phyloP scores from a whole-genome alignment of 2,113 vertebrate species.

The Rhizomys pruinosus region DNA sequence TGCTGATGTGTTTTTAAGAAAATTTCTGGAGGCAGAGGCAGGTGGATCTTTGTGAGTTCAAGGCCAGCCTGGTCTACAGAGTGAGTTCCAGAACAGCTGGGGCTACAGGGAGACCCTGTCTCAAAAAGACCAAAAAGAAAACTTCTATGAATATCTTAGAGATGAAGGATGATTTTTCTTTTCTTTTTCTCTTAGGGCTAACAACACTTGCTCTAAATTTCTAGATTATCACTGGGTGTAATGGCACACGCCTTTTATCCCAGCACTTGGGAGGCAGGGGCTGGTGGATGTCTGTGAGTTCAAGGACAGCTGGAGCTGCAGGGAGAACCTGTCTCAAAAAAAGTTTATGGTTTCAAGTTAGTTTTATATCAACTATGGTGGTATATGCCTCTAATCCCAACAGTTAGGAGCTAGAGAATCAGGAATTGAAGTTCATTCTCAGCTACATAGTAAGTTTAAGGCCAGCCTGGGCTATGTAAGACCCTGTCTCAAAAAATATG shows the following conservation, averaged over 20 bases:
- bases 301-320: too few relatives aligned
- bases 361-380: background rate
- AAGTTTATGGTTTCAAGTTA: conserved; percentile 18
- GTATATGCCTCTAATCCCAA: background rate
- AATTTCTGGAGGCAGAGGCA: too few relatives aligned
- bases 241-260: too few relatives aligned
- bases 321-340: too few relatives aligned
- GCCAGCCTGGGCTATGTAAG: background rate
- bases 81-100: too few relatives aligned
- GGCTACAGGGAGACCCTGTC: too few relatives aligned
- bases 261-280: too few relatives aligned
- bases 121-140: too few relatives aligned
- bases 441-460: background rate
- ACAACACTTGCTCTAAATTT: background rate
- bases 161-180: background rate
- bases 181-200: conserved; percentile 8
- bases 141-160: background rate
- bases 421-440: background rate
- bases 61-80: too few relatives aligned
- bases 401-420: too few relatives aligned
- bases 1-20: background rate
- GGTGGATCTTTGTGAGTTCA: too few relatives aligned
- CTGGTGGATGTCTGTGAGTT: too few relatives aligned
- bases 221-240: conserved; percentile 10
- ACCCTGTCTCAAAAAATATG: background rate